Conservation (phyloP, 2,797 vertebrate genomes). For the Tokudaia tokunoshimensis region DNA sequence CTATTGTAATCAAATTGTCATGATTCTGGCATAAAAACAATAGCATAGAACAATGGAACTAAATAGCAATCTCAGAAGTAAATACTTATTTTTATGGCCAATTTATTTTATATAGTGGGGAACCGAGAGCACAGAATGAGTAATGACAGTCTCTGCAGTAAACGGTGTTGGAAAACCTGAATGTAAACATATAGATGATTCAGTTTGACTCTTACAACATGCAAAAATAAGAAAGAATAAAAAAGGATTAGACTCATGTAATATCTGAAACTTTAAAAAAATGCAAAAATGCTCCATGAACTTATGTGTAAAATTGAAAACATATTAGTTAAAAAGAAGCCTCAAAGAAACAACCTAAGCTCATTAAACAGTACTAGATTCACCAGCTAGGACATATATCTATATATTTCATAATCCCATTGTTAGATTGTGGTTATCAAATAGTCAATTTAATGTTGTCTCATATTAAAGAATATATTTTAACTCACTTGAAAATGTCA, state of each 20-base stretch:
- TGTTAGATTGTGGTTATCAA: background rate
- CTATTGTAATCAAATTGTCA: background rate
- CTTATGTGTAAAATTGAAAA: background rate
- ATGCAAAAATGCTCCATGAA: background rate
- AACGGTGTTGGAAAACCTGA: background rate
- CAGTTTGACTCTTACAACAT: background rate
- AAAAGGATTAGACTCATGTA: background rate
- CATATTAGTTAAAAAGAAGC: background rate
- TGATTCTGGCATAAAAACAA: background rate
- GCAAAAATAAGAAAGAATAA: background rate
- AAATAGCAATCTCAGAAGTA: background rate
- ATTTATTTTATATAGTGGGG: background rate
- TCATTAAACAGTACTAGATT: background rate
- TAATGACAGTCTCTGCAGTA: background rate
- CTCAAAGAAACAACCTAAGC: background rate
- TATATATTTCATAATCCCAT: background rate
- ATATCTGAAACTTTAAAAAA: background rate
- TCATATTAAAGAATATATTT: background rate
- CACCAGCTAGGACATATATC: background rate
- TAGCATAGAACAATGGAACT: background rate
- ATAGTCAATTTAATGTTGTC: background rate
- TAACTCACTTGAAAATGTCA: background rate
- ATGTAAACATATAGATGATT: background rate
- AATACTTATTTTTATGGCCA: background rate
- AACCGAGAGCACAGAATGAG: background rate